Conservation (phyloP, 2,113 vertebrate genomes). For the Datnioides undecimradiatus region DNA sequence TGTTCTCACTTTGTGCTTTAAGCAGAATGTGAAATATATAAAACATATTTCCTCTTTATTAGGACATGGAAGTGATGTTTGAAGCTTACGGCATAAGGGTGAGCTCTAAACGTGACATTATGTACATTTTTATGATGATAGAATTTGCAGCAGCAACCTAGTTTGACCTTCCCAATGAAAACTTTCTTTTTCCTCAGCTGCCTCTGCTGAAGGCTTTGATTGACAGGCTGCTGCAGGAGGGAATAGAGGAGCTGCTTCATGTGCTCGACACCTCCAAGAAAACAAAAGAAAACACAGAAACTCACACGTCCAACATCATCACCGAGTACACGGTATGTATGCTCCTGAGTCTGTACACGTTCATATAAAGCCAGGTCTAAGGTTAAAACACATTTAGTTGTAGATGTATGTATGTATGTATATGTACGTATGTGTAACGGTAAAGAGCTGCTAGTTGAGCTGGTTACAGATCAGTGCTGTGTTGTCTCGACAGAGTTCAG, state of each 20-base stretch:
- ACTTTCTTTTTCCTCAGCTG: slow-evolving; percentile 81
- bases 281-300: slow-evolving; percentile 65
- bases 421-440: too few relatives aligned
- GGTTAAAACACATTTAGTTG: too few relatives aligned
- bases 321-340: slow-evolving; percentile 76
- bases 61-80: slow-evolving; percentile 92
- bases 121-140: not conserved
- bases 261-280: slow-evolving; percentile 72
- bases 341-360: too few relatives aligned
- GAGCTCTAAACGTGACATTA: slow-evolving; percentile 24
- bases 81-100: slow-evolving; percentile 91
- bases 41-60: slow-evolving; percentile 48
- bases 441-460: too few relatives aligned
- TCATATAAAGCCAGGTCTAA: too few relatives aligned
- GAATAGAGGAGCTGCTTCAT: slow-evolving; percentile 83
- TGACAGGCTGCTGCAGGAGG: slow-evolving; percentile 83
- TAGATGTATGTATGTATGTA: too few relatives aligned
- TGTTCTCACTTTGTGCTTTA: slow-evolving; percentile 1
- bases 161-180: slow-evolving; percentile 33
- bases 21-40: slow-evolving; percentile 13
- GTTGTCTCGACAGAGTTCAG: slow-evolving; percentile 62
- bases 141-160: not conserved
- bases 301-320: slow-evolving; percentile 74
- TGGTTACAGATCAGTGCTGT: too few relatives aligned
- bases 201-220: slow-evolving; percentile 88